A percentile compares a stretch with the other conserved stretches of the same genome.
phyloP scores from a whole-genome alignment of 1,140 invertebrate species.

The Holcopasites calliopsidis region DNA sequence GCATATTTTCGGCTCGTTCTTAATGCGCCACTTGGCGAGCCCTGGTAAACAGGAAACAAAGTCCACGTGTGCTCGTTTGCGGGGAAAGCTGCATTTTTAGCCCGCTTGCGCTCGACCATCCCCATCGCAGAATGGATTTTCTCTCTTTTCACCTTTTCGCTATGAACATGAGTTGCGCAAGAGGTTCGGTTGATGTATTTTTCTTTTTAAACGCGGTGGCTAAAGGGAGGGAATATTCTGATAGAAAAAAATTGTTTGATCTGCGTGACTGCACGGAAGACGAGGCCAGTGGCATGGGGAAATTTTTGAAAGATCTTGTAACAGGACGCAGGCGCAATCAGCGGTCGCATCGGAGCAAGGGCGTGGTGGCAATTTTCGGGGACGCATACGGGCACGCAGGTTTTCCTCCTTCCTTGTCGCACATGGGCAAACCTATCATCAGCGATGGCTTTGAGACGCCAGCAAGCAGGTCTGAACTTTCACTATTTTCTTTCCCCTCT shows the following conservation, averaged over 20 bases:
- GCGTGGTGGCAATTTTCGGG: constrained; percentile 56
- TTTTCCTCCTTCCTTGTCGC: constrained; percentile 8
- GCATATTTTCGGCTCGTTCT: constrained; percentile 43
- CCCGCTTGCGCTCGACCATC: no score
- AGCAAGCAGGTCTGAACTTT: not conserved
- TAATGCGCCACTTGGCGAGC: not conserved
- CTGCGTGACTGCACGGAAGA: not conserved
- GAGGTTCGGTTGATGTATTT: no score
- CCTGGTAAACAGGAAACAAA: constrained; percentile 11
- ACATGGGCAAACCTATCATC: not conserved
- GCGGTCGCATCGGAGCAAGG: constrained; percentile 9
- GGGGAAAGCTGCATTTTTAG: not conserved
- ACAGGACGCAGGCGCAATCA: constrained; percentile 10
- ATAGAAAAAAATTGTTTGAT: not conserved
- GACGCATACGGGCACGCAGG: constrained; percentile 23
- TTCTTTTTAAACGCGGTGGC: not conserved
- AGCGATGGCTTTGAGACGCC: not conserved
- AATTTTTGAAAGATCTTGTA: constrained; percentile 23
- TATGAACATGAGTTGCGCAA: no score
- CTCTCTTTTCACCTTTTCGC: no score
- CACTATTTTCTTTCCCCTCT: not conserved
- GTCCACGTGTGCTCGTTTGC: constrained; percentile 1
- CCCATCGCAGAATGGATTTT: no score
- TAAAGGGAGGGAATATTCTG: no score
- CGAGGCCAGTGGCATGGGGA: not conserved